Evolutionary conservation across 2,797 vertebrate species (phyloP).

Genomic region (Catamblyrhynchus diadema): DNA sequence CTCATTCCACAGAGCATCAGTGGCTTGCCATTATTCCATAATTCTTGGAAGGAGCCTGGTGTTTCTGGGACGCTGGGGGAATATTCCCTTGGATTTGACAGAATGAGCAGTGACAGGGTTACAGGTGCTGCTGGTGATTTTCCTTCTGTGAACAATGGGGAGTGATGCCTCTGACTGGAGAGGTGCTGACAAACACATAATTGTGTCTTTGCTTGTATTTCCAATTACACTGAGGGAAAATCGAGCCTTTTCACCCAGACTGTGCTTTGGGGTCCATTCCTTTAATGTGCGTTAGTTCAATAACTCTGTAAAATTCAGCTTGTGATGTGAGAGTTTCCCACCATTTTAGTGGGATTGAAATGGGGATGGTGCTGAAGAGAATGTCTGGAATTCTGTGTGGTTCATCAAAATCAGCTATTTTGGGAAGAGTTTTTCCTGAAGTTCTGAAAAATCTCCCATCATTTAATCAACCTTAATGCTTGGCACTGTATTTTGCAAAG

Average conservation of each 20-base stretch:
- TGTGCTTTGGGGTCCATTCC: not conserved
- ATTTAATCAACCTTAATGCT: not conserved
- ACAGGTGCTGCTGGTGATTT: constrained; percentile 10
- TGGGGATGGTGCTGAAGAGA: not conserved
- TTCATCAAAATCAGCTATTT: not conserved
- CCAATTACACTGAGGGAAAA: not conserved
- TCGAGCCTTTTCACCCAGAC: not conserved
- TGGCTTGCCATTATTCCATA: not conserved
- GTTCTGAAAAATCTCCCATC: not conserved
- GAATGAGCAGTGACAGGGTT: not conserved
- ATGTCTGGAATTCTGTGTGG: not conserved
- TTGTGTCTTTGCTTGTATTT: not conserved
- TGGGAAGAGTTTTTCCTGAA: not conserved
- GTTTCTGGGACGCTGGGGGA: not conserved
- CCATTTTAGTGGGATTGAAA: not conserved
- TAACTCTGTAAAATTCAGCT: not conserved
- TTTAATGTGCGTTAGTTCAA: not conserved
- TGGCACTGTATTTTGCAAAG: not conserved
- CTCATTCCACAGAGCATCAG: not conserved
- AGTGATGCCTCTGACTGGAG: not conserved
- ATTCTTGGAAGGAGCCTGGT: not conserved
- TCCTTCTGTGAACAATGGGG: not conserved
- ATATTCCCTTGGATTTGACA: not conserved
- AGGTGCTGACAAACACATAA: not conserved
- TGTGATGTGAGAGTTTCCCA: not conserved